phyloP scores from a whole-genome alignment of 2,888 invertebrate species.

The Pachydiplax longipennis region DNA sequence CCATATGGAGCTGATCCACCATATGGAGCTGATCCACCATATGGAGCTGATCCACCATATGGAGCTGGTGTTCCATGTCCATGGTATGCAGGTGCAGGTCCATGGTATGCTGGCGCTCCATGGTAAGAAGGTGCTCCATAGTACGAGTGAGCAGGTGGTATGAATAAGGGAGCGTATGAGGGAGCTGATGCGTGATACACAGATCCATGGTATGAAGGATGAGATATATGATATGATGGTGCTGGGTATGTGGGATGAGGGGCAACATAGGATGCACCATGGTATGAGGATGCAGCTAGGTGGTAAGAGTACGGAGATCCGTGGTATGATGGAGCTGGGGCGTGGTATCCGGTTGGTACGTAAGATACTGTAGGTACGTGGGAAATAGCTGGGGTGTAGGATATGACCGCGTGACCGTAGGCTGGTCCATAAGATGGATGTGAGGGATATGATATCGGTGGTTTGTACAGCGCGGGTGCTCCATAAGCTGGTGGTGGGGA shows the following conservation, averaged over 20 bases:
- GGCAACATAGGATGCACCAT: background rate
- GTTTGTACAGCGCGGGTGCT: too few species aligned
- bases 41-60: too few species aligned
- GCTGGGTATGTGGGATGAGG: background rate
- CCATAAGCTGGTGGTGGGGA: too few species aligned
- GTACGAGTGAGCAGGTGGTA: background rate
- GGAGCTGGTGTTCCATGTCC: too few species aligned
- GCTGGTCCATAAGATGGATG: too few species aligned
- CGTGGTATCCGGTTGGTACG: background rate
- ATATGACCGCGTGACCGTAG: too few species aligned
- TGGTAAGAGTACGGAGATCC: background rate
- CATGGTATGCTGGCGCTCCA: background rate
- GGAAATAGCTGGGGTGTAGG: background rate
- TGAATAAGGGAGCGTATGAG: background rate
- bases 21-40: too few species aligned
- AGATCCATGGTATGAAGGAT: background rate
- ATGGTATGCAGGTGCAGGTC: too few species aligned
- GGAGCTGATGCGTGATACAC: background rate
- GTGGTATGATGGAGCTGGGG: background rate
- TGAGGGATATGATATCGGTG: too few species aligned
- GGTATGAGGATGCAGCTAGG: background rate
- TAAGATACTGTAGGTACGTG: background rate
- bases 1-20: too few species aligned
- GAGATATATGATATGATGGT: background rate
- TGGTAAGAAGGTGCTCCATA: background rate